A percentile compares a stretch with the other conserved stretches of the same genome.
phyloP scores from a whole-genome alignment of 2,888 invertebrate genomes.

The Temnothorax ravouxi region DNA sequence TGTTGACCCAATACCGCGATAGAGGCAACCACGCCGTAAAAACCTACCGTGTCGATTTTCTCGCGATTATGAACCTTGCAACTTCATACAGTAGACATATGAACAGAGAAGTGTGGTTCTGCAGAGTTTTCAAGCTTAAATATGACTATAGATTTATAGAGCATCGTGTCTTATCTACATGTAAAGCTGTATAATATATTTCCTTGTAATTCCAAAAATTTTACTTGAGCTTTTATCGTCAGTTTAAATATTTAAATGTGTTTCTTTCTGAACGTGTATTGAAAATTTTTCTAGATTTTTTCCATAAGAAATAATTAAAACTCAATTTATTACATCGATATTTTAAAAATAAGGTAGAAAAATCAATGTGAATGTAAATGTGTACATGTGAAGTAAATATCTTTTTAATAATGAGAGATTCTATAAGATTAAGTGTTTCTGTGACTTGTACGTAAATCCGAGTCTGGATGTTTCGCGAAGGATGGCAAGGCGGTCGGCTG shows the following conservation, averaged over 20 bases:
- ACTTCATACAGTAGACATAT: neutral
- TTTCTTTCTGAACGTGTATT: neutral
- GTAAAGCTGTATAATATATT: neutral
- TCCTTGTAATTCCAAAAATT: neutral
- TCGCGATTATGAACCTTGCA: constrained; percentile 14
- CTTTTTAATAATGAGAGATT: neutral
- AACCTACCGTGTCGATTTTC: constrained; percentile 11
- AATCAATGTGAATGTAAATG: neutral
- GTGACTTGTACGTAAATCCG: neutral
- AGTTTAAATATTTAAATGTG: neutral
- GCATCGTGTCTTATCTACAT: neutral
- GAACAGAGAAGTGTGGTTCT: neutral
- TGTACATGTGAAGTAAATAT: neutral
- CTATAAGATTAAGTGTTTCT: constrained; percentile 1
- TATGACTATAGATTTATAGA: neutral
- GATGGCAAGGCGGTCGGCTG: constrained; percentile 4
- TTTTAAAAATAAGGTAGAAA: neutral
- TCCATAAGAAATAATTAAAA: neutral
- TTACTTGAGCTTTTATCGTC: neutral
- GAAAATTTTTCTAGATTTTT: neutral
- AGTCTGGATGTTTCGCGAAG: neutral
- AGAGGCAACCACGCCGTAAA: neutral
- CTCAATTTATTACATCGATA: neutral
- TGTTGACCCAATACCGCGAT: neutral
- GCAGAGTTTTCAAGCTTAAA: neutral